Percentiles rank a stretch among this genome's conserved stretches.
Conservation (phyloP, 2,113 vertebrate genomes). For the Callaeas wilsoni region DNA sequence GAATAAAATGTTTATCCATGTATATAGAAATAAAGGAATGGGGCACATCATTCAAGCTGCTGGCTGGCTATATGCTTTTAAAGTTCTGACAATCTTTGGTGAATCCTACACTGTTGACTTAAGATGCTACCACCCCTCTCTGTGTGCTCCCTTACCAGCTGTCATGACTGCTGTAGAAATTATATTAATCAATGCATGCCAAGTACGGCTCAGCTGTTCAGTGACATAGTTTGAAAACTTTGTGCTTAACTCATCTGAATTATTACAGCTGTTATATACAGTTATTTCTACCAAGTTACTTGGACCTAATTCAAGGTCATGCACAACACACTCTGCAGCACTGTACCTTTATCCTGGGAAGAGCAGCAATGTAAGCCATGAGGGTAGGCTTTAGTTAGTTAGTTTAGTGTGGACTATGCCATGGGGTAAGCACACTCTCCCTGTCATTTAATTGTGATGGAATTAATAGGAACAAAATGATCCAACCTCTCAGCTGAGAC, state of each 20-base stretch:
- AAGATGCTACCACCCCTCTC: background rate
- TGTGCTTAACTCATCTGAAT: background rate
- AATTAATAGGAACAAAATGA: background rate
- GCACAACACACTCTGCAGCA: background rate
- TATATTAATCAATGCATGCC: background rate
- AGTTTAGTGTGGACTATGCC: background rate
- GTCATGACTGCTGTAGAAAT: background rate
- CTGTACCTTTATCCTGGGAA: background rate
- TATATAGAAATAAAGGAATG: background rate
- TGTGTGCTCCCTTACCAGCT: background rate
- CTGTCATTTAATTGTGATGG: background rate
- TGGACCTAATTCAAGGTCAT: background rate
- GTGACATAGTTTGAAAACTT: background rate
- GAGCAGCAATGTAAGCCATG: background rate
- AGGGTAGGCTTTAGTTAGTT: background rate
- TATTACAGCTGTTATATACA: background rate
- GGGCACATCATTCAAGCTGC: background rate
- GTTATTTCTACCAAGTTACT: background rate
- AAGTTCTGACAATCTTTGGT: background rate
- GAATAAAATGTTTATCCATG: background rate
- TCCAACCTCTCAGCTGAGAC: background rate
- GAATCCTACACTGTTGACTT: background rate
- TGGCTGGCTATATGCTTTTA: background rate
- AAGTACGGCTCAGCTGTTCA: background rate
- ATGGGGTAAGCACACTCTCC: background rate